Conservation (phyloP, 2,113 vertebrate genomes). For the Origma solitaria region DNA sequence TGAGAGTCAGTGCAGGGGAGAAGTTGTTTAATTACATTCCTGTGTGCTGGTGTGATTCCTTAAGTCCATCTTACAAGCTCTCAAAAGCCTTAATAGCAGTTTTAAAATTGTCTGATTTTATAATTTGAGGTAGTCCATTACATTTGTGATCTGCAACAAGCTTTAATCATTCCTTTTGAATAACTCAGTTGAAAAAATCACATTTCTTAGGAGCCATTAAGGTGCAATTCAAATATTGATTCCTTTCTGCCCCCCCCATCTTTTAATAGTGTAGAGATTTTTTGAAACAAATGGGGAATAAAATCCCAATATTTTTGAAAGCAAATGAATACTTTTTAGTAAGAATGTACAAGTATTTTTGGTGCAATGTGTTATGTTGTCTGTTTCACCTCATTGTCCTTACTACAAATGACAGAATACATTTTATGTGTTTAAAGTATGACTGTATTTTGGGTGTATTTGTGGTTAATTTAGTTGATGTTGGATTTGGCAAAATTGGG, state of each 20-base stretch:
- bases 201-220: neutral
- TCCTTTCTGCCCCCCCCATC: accelerated
- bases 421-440: neutral
- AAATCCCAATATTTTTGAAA: neutral
- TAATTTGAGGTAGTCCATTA: neutral
- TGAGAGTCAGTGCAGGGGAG: neutral
- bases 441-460: neutral
- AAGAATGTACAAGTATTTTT: neutral
- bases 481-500: neutral
- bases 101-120: neutral
- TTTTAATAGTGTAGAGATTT: neutral
- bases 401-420: neutral
- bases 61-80: neutral
- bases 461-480: neutral
- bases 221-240: neutral
- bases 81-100: neutral
- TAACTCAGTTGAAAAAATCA: neutral
- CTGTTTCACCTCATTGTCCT: neutral
- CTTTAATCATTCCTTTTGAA: neutral
- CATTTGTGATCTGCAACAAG: neutral
- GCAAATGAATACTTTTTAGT: neutral
- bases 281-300: neutral
- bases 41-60: neutral
- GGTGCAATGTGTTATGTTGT: neutral
- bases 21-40: neutral